A percentile compares a stretch with the other conserved stretches of the same genome.
Conservation (phyloP, 2,113 vertebrate species). For the Lophotis ruficrista region DNA sequence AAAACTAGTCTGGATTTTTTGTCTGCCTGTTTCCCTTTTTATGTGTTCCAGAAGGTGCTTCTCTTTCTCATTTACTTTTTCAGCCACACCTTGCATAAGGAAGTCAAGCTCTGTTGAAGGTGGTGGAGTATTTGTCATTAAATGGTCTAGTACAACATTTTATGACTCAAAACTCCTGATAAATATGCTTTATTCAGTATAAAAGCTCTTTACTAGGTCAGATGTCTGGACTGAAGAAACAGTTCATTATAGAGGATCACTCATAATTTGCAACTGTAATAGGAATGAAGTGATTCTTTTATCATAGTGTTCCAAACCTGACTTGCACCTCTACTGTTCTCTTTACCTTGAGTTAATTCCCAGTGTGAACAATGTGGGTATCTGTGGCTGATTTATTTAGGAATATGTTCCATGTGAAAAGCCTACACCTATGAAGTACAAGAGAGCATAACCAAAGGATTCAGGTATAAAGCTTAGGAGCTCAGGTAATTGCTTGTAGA, state of each 20-base stretch:
- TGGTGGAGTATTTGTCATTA: neutral
- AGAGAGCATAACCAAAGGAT: slow-evolving; percentile 17
- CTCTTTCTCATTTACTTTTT: neutral
- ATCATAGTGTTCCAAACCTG: neutral
- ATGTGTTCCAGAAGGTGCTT: neutral
- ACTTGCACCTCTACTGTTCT: neutral
- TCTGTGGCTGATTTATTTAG: slow-evolving; percentile 29
- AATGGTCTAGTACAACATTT: neutral
- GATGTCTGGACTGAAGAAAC: slow-evolving; percentile 32
- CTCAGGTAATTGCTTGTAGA: neutral
- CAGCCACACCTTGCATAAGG: neutral
- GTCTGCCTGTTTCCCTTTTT: neutral
- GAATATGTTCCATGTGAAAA: slow-evolving; percentile 8
- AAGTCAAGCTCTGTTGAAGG: neutral
- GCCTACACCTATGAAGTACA: neutral
- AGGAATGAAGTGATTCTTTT: neutral
- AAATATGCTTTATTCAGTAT: slow-evolving; percentile 20
- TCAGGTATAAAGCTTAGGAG: neutral
- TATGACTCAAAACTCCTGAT: slow-evolving; percentile 28
- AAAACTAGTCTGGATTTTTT: neutral
- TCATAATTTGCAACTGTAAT: slow-evolving; percentile 17
- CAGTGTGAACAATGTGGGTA: neutral
- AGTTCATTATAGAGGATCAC: neutral
- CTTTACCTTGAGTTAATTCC: slow-evolving; percentile 14
- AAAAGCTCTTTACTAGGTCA: slow-evolving; percentile 48